Conservation (phyloP, 1,140 invertebrate species). For the Macrobrachium rosenbergii region DNA sequence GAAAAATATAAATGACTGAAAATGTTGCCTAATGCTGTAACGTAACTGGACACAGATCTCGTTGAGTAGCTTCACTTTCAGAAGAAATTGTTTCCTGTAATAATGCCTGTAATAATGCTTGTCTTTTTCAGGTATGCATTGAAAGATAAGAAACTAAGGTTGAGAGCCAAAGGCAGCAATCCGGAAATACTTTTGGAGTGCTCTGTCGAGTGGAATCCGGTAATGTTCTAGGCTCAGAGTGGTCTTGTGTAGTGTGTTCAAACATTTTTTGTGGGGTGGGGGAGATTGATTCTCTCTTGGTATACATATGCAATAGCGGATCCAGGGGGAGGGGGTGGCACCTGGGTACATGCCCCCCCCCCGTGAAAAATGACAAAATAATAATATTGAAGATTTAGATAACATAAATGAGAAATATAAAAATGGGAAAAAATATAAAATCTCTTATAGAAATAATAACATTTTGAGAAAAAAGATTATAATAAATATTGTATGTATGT, state of each 20-base stretch:
- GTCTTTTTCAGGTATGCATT: constrained; percentile 83
- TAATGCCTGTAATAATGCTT: not conserved
- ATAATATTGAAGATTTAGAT: too few relatives aligned
- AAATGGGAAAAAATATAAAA: too few relatives aligned
- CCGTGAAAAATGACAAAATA: too few relatives aligned
- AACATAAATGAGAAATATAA: too few relatives aligned
- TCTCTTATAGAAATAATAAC: too few relatives aligned
- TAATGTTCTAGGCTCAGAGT: constrained; percentile 73
- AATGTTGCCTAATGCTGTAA: not conserved
- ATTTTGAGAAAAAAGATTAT: too few relatives aligned
- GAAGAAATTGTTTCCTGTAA: not conserved
- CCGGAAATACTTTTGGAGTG: constrained; percentile 94
- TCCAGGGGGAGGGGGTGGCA: too few relatives aligned
- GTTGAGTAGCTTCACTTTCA: not conserved
- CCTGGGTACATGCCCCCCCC: too few relatives aligned
- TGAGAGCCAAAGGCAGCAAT: constrained; percentile 88
- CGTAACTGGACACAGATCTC: not conserved
- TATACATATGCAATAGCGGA: too few relatives aligned
- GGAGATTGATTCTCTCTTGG: too few relatives aligned
- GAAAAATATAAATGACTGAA: too few relatives aligned
- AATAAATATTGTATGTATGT: too few relatives aligned
- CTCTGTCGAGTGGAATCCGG: constrained; percentile 91
- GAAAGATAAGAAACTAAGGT: constrained; percentile 95
- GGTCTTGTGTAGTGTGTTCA: not conserved
- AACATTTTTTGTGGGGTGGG: not conserved